Percentiles rank a stretch among this genome's conserved stretches.
Conservation (phyloP, 2,797 vertebrate genomes). For the Triplophysa bombifrons region DNA sequence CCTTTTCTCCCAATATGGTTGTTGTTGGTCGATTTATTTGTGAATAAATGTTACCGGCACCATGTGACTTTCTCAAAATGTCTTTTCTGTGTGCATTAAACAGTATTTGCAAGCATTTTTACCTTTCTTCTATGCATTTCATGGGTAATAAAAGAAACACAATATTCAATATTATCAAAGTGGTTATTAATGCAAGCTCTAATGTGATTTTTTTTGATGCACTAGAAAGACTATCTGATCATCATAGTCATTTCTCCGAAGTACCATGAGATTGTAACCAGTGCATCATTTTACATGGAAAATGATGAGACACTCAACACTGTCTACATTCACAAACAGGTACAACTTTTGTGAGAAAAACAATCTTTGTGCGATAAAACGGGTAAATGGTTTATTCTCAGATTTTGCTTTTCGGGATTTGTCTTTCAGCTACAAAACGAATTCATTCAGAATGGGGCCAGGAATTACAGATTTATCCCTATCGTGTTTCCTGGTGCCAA, state of each 20-base stretch:
- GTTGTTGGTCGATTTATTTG: too few species aligned
- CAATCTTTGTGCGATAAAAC: background rate
- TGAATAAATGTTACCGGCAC: background rate
- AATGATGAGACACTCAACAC: conserved; percentile 82
- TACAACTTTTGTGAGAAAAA: conserved; percentile 33
- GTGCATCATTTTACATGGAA: conserved; percentile 66
- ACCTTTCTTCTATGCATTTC: background rate
- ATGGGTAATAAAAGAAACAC: background rate
- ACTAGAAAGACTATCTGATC: conserved; percentile 80
- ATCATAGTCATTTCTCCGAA: conserved; percentile 85
- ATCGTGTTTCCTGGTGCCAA: conserved; percentile 81
- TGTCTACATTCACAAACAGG: conserved; percentile 85
- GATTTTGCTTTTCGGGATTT: background rate
- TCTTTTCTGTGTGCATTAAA: background rate
- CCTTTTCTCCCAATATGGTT: background rate
- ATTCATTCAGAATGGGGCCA: conserved; percentile 85
- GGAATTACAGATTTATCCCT: conserved; percentile 84
- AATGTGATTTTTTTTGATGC: background rate
- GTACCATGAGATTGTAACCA: conserved; percentile 78
- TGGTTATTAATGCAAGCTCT: background rate
- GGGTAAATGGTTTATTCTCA: background rate
- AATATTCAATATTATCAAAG: too few species aligned
- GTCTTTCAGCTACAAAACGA: conserved; percentile 79
- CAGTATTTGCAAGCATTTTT: background rate
- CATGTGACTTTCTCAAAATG: background rate